Base-by-base conservation (phyloP, 2,888 invertebrate genomes). In the Portevinia maculata region DNA sequence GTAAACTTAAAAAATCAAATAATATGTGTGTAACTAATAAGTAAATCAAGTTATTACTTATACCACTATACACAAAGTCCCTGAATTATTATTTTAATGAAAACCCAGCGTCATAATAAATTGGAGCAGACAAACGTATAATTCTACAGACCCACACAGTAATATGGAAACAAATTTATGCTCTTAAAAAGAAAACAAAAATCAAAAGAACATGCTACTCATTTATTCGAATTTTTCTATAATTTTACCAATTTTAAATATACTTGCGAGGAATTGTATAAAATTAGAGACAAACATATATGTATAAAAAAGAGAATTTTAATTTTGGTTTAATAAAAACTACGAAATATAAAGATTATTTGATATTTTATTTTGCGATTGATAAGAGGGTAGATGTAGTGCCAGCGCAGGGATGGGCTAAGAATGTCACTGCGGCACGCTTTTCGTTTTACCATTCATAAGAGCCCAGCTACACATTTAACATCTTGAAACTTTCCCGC, bases 211-310 rank as follows among this genome's bases (percentile, higher is more conserved):
- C 34, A 28, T 48, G 9, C 28, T 57, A 28, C 9, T 17, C 37
- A 50, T 57, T 59, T 30, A 44, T 50, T 62, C 21, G 62, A 60
- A 62, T 53, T 71, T 59, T 57, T 57, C 24, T 44, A 15, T 60
- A 52, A 24, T 17, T 37, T 62, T 34, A 28, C 32, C 24, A 32
- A 44, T 24, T 46, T 44, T 32, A 53, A 71, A 44, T n/a, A n/a
- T 17, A 44, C 9, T 13, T 52, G 17, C 48, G 28, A 59, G 3
- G 34, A 39, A 53, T 65, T 53, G 65, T 65, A 41, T 59, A 59
- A 70, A 71, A 62, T 53, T 62, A 44, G 24, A 71, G 37, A 19
- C 37, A 64, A 39, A 34, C 11, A 48, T 21, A 30, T 48, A 37
- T 44, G 6, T 44, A 19, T 37, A 59, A 17, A 57, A 6, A 19